A percentile compares a stretch with the other conserved stretches of the same genome.
These are phyloP conservation scores for Cromileptes altivelis DNA, from an alignment of 2,113 vertebrate species.

Conservation along the genomic window DNA sequence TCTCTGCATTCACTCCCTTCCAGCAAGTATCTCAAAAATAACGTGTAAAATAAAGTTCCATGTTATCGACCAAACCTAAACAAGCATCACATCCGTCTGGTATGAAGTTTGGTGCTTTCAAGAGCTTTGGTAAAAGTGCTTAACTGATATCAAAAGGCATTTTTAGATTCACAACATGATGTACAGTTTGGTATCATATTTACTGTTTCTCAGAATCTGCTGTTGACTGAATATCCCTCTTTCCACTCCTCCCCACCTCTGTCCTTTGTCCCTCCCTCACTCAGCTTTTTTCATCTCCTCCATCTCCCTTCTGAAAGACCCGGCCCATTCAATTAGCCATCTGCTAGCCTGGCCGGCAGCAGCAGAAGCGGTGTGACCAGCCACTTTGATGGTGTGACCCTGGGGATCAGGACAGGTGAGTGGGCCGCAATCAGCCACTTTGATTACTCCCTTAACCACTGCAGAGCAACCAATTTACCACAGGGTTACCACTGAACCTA, in stretches of 20 bases:
- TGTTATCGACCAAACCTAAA: not conserved
- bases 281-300: constrained; percentile 44
- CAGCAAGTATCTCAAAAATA: not conserved
- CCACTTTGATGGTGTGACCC: constrained; percentile 53
- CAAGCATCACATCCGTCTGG: not conserved
- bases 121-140: not conserved
- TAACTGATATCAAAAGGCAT: not conserved
- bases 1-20: not conserved
- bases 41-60: not conserved
- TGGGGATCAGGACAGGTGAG: constrained; percentile 67
- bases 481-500: constrained; percentile 62
- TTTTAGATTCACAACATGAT: constrained; percentile 6
- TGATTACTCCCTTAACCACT: constrained; percentile 75
- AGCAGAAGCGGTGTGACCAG: constrained; percentile 14
- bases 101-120: not conserved
- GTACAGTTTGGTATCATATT: constrained; percentile 17
- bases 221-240: constrained; percentile 14
- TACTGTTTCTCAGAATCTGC: constrained; percentile 26
- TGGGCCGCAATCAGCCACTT: constrained; percentile 66
- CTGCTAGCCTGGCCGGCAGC: constrained; percentile 41
- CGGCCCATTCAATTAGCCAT: constrained; percentile 60
- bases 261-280: constrained; percentile 34
- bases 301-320: constrained; percentile 40
- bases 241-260: constrained; percentile 8
- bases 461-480: constrained; percentile 68